Conservation (phyloP, 2,113 vertebrate genomes). For the Lucifuga dentata region DNA sequence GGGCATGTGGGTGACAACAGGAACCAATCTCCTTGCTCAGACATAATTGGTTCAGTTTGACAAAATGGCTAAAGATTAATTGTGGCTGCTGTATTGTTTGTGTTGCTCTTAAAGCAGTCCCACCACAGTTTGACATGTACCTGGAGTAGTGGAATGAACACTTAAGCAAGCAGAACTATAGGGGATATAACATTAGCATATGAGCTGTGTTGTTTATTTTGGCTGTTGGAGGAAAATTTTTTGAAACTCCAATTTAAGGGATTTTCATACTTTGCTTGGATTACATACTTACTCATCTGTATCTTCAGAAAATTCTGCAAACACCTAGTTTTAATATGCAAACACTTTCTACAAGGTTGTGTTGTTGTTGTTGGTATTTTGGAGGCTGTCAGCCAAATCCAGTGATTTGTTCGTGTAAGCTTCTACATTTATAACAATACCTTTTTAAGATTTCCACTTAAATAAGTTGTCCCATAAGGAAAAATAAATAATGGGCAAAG, state of each 20-base stretch:
- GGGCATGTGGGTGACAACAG: conserved; percentile 18
- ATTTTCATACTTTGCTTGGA: background rate
- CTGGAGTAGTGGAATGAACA: background rate
- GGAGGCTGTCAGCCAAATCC: too few species aligned
- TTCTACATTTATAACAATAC: too few species aligned
- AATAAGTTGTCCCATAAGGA: too few species aligned
- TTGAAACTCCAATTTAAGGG: background rate
- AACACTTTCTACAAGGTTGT: too few species aligned
- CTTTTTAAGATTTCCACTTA: too few species aligned
- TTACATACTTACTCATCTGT: too few species aligned
- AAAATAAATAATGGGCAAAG: too few species aligned
- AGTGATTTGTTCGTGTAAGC: too few species aligned
- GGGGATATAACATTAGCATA: background rate
- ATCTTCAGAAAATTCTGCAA: background rate
- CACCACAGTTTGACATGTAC: background rate
- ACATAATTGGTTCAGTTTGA: conserved; percentile 39
- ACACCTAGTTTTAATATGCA: background rate
- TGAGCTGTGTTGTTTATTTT: background rate
- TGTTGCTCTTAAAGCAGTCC: conserved; percentile 14
- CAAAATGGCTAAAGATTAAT: conserved; percentile 20
- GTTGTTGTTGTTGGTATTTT: too few species aligned
- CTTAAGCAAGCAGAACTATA: background rate
- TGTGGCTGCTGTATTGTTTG: conserved; percentile 13
- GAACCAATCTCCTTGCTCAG: conserved; percentile 33
- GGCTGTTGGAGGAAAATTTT: background rate